These are phyloP conservation scores for Scomberomorus guttatus DNA, from an alignment of 2,797 vertebrate genomes.

Conservation along the genomic window DNA sequence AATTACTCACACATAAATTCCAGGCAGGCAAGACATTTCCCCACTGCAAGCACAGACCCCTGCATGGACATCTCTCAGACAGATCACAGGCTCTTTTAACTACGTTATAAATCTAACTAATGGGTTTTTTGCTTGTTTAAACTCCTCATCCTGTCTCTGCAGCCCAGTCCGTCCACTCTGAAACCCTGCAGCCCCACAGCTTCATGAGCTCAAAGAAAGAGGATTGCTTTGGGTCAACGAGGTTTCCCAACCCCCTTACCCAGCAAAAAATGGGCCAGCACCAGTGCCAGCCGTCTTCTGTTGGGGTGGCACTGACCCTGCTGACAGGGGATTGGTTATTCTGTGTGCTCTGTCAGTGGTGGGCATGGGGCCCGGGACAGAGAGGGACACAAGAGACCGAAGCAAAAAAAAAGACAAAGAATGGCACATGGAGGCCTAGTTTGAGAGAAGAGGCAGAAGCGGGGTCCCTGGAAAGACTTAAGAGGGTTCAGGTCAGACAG, in stretches of 20 bases:
- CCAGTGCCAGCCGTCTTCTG: slow-evolving; percentile 64
- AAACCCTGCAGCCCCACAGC: slow-evolving; percentile 40
- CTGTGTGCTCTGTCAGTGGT: slow-evolving; percentile 65
- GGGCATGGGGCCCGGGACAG: slow-evolving; percentile 67
- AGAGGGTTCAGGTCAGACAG: slow-evolving; percentile 14
- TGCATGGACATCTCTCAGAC: slow-evolving; percentile 66
- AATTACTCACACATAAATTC: slow-evolving; percentile 75
- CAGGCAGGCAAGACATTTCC: slow-evolving; percentile 75
- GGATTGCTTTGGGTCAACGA: slow-evolving; percentile 58
- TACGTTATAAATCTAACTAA: neutral
- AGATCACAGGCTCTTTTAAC: slow-evolving; percentile 8
- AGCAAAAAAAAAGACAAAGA: slow-evolving; percentile 10
- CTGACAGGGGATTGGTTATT: slow-evolving; percentile 71
- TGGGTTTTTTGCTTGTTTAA: slow-evolving; percentile 14
- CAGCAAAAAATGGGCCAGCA: slow-evolving; percentile 48
- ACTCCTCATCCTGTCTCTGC: slow-evolving; percentile 52
- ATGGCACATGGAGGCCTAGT: slow-evolving; percentile 68
- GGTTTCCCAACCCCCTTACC: slow-evolving; percentile 59
- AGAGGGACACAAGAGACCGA: slow-evolving; percentile 57
- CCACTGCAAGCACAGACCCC: slow-evolving; percentile 67
- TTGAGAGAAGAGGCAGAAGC: slow-evolving; percentile 35
- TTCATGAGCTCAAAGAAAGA: slow-evolving; percentile 57
- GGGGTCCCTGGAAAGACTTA: slow-evolving; percentile 7
- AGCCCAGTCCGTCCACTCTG: slow-evolving; percentile 29
- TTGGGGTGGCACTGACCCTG: slow-evolving; percentile 59